Percentiles rank a stretch among this genome's conserved stretches.
These are phyloP conservation scores for Harpagifer antarcticus DNA, from an alignment of 2,797 vertebrate species.

Conservation along the genomic window DNA sequence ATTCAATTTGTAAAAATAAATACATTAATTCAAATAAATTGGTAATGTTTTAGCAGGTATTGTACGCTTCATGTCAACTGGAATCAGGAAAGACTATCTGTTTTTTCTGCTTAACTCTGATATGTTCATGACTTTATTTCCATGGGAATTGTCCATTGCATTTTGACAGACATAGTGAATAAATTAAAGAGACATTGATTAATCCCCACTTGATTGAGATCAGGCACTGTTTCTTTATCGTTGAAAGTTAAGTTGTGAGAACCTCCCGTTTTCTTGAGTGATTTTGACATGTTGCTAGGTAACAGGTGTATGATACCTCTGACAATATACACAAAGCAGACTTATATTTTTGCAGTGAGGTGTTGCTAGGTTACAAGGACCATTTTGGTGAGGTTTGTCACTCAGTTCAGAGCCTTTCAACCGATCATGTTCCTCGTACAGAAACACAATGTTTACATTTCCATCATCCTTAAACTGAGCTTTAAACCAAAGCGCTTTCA, in stretches of 20 bases:
- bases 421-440: not conserved
- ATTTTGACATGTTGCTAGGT: conserved; percentile 54
- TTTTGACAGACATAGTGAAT: not conserved
- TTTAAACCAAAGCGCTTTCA: not conserved
- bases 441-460: conserved; percentile 13
- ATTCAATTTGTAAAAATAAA: not conserved
- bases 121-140: not conserved
- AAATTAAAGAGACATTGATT: conserved; percentile 2
- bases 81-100: too few relatives aligned
- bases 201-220: conserved; percentile 19
- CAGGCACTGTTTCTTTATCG: not conserved
- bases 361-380: conserved; percentile 67
- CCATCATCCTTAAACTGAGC: conserved; percentile 14
- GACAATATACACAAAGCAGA: conserved; percentile 45
- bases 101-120: not conserved
- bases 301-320: conserved; percentile 36
- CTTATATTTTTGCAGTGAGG: conserved; percentile 37
- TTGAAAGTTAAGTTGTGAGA: not conserved
- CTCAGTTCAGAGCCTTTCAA: conserved; percentile 3
- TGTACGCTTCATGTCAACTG: too few relatives aligned
- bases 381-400: conserved; percentile 34
- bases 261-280: conserved; percentile 1
- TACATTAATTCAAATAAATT: too few relatives aligned
- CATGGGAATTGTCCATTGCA: not conserved
- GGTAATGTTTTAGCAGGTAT: too few relatives aligned